Evolutionary conservation across 2,888 invertebrate species (phyloP).

Genomic region (Trachelus stipa): DNA sequence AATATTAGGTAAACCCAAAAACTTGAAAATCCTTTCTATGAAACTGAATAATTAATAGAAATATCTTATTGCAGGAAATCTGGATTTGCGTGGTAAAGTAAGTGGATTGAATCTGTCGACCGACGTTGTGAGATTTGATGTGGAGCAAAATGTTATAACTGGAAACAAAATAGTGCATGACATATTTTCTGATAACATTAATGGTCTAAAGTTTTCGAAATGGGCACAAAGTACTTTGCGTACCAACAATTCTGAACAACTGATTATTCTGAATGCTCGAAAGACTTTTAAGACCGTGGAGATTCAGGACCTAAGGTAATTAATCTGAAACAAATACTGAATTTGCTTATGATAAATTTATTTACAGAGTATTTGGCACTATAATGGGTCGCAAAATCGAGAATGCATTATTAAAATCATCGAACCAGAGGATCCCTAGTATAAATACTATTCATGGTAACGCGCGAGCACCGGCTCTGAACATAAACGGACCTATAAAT

Average conservation of each 20-base stretch:
- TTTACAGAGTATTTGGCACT: slow-evolving; percentile 57
- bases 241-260: slow-evolving; percentile 47
- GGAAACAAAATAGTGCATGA: slow-evolving; percentile 64
- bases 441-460: slow-evolving; percentile 52
- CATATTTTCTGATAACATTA: slow-evolving; percentile 62
- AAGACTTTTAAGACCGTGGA: slow-evolving; percentile 65
- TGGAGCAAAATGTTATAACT: slow-evolving; percentile 62
- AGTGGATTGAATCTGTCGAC: slow-evolving; percentile 69
- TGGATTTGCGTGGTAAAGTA: slow-evolving; percentile 59
- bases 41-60: slow-evolving; percentile 34
- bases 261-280: slow-evolving; percentile 65
- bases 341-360: slow-evolving; percentile 40
- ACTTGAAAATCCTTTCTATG: slow-evolving; percentile 31
- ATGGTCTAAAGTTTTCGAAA: slow-evolving; percentile 66
- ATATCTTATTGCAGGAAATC: slow-evolving; percentile 49
- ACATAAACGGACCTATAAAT: slow-evolving; percentile 44
- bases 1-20: slow-evolving; percentile 45
- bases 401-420: slow-evolving; percentile 59
- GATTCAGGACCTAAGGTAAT: slow-evolving; percentile 63
- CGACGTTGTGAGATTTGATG: slow-evolving; percentile 69
- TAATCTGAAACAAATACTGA: slow-evolving; percentile 30
- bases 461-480: slow-evolving; percentile 35
- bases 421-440: slow-evolving; percentile 63
- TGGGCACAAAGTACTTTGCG: slow-evolving; percentile 68
- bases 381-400: slow-evolving; percentile 53